Base-by-base conservation (phyloP, 30 jellyfish, hydroid and myxozoan species). In the Turritopsis rubra region DNA sequence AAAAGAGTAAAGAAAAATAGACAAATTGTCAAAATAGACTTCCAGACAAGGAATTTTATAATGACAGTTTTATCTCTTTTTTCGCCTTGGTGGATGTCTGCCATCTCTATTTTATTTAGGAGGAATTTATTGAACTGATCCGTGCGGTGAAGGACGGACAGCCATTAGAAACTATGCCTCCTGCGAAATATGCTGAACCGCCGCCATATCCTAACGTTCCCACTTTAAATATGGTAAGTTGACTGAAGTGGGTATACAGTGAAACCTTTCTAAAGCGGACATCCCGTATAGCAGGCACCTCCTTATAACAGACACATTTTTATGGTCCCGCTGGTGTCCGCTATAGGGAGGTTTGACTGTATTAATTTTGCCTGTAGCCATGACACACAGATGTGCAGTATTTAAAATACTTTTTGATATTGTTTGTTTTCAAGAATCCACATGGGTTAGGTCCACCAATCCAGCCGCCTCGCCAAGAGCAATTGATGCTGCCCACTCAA, bases 191-290 rank as follows among this genome's bases (percentile, higher is more conserved):
- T 18, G 87, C 93, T 13, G 81, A 65, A 22, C 81, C 80, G 21
- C 97, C 97, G 16, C 85, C 89, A 19, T 52, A 85, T 28, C 97
- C 97, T 18, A 80, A 23, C 53, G 21, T 52, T 1, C 87, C 77
- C 60, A 41, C 60, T 13, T 41, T 41, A 41, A 41, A 41, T 41
- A 41, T 41, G 60, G 60, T 41, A 41, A 41, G 5, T 5, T 41
- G 9, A 41, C 60, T 41, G 60, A 41, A 41, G 13, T 3, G 60
- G 60, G 5, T 5, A 41, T n/a, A n/a, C n/a, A n/a, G n/a, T n/a
- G n/a, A n/a, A n/a, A n/a, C n/a, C n/a, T n/a, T n/a, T n/a, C n/a
- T n/a, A n/a, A n/a, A n/a, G n/a, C n/a, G n/a, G n/a, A n/a, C n/a
- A n/a, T n/a, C n/a, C n/a, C n/a, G n/a, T n/a, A n/a, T n/a, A n/a